Evolutionary conservation across 2,113 vertebrate species (phyloP), one percentile per base, ranked within the genome.

Genomic region (Cygnus buccinator): DNA sequence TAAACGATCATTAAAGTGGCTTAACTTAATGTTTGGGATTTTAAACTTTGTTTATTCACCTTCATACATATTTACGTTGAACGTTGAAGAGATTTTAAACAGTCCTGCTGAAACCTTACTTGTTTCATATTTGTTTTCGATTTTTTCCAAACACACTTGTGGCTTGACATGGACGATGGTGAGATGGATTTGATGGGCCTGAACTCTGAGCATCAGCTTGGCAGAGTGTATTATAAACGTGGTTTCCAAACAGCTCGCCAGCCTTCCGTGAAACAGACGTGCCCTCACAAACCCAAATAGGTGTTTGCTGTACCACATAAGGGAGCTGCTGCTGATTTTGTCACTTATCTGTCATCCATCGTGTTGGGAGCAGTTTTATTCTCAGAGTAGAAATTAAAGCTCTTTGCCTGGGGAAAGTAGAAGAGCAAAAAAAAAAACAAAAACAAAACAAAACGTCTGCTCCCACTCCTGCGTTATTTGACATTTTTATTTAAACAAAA

Each of bases 111-210:
- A 97, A 97, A 96, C 74, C 91, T 97, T 96, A 97, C 97, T 95
- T 97, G 95, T 97, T 95, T 96, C 97, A 95, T 97, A 96, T 63
- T 96, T 94, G 93, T 97, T 96, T 97, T 90, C 93, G 93, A 90
- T 96, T 97, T 96, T 97, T 95, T 98, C 93, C 87, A 96, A 95
- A 96, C 92, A 96, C 95, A 95, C 90, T 95, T 96, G 95, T 96
- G 84, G 95, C 95, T 96, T 97, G 96, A 97, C 84, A 95, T 94
- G 96, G 97, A 96, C 95, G 95, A 95, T 95, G 95, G 84, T 84
- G 97, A 94, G 86, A 97, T 98, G 90, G 96, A 97, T 97, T 94
- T 98, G 95, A 97, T 95, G 94, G 92, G 94, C 97, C 94, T 96
- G 94, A 96, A 96, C 91, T 97, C 93, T 95, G 96, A 95, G 92